These are phyloP conservation scores for Elysia chlorotica DNA, from an alignment of 1,140 invertebrate genomes.

Conservation along the genomic window DNA sequence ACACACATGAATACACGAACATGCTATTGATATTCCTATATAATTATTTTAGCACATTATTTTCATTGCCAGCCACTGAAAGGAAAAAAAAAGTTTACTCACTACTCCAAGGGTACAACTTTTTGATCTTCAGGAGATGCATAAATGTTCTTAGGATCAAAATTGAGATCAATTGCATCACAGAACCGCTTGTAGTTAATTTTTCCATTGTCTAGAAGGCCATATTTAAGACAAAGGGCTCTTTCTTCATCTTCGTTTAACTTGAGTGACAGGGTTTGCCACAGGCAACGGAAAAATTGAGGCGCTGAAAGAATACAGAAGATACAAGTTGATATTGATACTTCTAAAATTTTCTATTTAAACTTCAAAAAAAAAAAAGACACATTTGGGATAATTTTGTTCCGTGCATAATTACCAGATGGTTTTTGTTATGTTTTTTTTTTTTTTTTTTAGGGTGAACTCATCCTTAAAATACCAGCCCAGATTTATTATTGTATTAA, in stretches of 20 bases:
- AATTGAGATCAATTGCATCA: conserved; percentile 52
- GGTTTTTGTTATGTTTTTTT: too few species aligned
- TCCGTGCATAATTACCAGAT: too few species aligned
- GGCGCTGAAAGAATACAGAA: conserved; percentile 36
- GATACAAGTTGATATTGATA: not conserved
- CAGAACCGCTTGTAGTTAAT: conserved; percentile 61
- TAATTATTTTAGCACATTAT: too few species aligned
- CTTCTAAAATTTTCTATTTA: too few species aligned
- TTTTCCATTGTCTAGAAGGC: conserved; percentile 44
- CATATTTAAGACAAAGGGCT: conserved; percentile 51
- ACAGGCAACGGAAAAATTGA: conserved; percentile 59
- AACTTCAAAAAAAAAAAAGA: too few species aligned
- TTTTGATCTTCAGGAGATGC: conserved; percentile 49
- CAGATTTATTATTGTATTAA: not conserved
- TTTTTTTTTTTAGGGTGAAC: not conserved
- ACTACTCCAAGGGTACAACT: conserved; percentile 52
- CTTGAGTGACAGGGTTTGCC: conserved; percentile 54
- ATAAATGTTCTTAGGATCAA: conserved; percentile 46
- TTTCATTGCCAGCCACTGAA: too few species aligned
- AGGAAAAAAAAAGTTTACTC: too few species aligned
- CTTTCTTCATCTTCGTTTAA: conserved; percentile 50
- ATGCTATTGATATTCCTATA: too few species aligned
- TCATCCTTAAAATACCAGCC: not conserved
- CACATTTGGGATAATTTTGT: too few species aligned
- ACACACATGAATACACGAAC: too few species aligned